A percentile compares a stretch with the other conserved stretches of the same genome.
These are phyloP conservation scores for Furcifer pardalis DNA, from an alignment of 2,797 vertebrate genomes.

Conservation along the genomic window DNA sequence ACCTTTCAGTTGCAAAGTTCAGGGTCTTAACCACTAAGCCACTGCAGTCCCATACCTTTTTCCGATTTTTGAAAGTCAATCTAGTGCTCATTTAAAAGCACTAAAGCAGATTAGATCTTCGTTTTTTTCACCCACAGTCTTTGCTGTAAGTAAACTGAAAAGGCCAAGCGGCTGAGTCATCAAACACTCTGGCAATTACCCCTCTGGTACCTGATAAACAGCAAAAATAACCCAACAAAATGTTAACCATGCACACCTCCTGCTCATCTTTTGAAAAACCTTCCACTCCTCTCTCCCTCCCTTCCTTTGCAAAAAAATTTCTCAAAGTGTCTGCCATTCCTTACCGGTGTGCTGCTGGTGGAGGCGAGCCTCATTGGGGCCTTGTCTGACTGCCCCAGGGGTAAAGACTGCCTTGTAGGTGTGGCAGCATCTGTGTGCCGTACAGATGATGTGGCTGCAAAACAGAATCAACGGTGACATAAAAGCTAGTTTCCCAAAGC, in stretches of 20 bases:
- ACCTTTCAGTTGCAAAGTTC: too few species aligned
- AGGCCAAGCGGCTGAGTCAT: not conserved
- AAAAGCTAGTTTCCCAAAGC: fast-evolving
- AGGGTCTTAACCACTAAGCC: too few species aligned
- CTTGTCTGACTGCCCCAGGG: conserved; percentile 76
- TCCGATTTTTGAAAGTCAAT: not conserved
- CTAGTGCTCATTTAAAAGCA: not conserved
- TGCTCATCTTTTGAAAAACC: not conserved
- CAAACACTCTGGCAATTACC: not conserved
- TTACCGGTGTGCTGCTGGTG: conserved; percentile 66
- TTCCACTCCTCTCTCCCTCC: not conserved
- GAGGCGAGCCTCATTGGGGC: conserved; percentile 76
- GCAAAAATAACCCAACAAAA: too few species aligned
- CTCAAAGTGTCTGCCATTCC: fast-evolving
- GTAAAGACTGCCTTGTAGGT: conserved; percentile 78
- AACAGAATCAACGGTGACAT: fast-evolving
- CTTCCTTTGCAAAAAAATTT: fast-evolving
- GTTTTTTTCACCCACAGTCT: not conserved
- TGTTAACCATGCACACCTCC: not conserved
- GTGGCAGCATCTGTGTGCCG: conserved; percentile 84
- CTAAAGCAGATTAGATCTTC: not conserved
- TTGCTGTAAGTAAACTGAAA: not conserved
- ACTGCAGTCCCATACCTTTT: too few species aligned
- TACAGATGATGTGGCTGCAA: conserved; percentile 84
- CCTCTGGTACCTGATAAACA: too few species aligned